These are phyloP conservation scores for Auanema sp. DNA, from an alignment of 2,888 invertebrate species.

Conservation along the genomic window DNA sequence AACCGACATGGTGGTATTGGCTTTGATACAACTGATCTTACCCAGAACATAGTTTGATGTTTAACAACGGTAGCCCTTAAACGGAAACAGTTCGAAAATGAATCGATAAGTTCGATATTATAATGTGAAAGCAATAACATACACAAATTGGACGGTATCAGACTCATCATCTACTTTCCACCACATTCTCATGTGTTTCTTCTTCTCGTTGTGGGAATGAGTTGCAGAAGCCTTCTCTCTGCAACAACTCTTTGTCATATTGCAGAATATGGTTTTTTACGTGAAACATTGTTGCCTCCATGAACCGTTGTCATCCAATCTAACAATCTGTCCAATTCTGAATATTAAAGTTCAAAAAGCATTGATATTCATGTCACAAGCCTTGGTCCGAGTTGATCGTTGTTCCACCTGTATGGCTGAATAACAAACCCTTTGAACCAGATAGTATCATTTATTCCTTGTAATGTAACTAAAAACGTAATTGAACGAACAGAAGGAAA, in stretches of 20 bases:
- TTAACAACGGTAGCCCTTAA: slow-evolving; percentile 61
- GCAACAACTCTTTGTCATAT: slow-evolving; percentile 17
- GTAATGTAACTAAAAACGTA: slow-evolving; percentile 49
- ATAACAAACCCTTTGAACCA: slow-evolving; percentile 62
- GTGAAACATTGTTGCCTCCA: slow-evolving; percentile 62
- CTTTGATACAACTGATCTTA: slow-evolving; percentile 54
- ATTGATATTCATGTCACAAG: slow-evolving; percentile 8
- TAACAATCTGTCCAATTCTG: slow-evolving; percentile 59
- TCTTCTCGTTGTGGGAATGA: slow-evolving; percentile 61
- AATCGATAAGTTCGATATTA: neutral
- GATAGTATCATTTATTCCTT: slow-evolving; percentile 52
- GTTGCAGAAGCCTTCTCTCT: slow-evolving; percentile 55
- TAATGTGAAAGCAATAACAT: slow-evolving; percentile 14
- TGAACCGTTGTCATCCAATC: slow-evolving; percentile 60
- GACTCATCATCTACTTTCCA: slow-evolving; percentile 59
- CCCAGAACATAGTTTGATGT: slow-evolving; percentile 55
- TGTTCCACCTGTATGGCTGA: slow-evolving; percentile 57
- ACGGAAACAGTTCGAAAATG: neutral
- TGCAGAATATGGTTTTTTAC: no score
- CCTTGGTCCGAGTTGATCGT: slow-evolving; percentile 49
- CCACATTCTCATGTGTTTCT: slow-evolving; percentile 59
- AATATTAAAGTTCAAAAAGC: neutral
- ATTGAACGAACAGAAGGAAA: no score
- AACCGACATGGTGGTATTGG: slow-evolving; percentile 56
- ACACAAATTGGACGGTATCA: slow-evolving; percentile 61